These are phyloP conservation scores for Cardinalis cardinalis DNA, from an alignment of 2,113 vertebrate genomes.

Conservation along the genomic window DNA sequence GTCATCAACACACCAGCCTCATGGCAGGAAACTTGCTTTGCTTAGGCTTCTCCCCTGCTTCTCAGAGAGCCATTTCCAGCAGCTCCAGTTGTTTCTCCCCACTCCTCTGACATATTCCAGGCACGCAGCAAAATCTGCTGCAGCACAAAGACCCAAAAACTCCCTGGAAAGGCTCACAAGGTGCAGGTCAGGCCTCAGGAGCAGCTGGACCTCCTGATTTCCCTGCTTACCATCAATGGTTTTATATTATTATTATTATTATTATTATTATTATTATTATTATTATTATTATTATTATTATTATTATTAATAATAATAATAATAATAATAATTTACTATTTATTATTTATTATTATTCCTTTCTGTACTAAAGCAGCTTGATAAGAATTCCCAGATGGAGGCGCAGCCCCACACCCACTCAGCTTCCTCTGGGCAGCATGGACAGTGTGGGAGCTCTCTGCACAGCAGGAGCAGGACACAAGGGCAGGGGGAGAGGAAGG, in stretches of 20 bases:
- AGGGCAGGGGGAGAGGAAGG: not conserved
- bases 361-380: not conserved
- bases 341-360: slow-evolving; percentile 27
- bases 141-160: not conserved
- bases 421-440: not conserved
- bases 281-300: too few species aligned
- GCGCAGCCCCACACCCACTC: not conserved
- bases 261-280: too few species aligned
- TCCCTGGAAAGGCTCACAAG: not conserved
- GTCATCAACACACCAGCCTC: not conserved
- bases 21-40: not conserved
- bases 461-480: not conserved
- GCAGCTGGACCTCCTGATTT: not conserved
- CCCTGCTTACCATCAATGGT: not conserved
- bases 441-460: not conserved
- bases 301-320: too few species aligned
- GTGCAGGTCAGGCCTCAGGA: not conserved
- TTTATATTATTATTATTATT: too few species aligned
- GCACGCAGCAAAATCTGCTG: not conserved
- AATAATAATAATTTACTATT: too few species aligned
- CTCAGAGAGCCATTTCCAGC: not conserved
- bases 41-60: not conserved
- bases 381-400: slow-evolving; percentile 28
- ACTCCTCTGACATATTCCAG: not conserved
- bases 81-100: not conserved